Evolutionary conservation across 1,140 invertebrate genomes (phyloP).

Genomic region (Caenorhabditis brenneri): DNA sequence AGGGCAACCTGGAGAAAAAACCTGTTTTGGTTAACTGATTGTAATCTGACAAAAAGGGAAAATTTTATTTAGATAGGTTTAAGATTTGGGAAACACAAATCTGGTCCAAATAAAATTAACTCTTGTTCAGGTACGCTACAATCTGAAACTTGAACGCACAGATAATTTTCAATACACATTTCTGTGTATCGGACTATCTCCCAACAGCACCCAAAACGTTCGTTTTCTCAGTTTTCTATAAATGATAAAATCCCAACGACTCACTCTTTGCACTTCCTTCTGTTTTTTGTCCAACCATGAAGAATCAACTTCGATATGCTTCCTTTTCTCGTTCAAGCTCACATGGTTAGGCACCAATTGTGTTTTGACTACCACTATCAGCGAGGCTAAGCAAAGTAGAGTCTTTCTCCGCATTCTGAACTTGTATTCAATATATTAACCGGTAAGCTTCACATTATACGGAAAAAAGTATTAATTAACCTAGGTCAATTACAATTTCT

Average conservation of each 20-base stretch:
- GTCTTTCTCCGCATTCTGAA: neutral
- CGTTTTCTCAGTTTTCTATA: too few species aligned
- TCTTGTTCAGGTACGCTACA: too few species aligned
- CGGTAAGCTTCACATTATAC: too few species aligned
- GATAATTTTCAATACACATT: too few species aligned
- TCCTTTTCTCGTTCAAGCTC: conserved; percentile 64
- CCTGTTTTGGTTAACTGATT: conserved; percentile 18
- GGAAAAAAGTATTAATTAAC: too few species aligned
- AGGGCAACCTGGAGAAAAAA: conserved; percentile 61
- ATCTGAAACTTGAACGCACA: too few species aligned
- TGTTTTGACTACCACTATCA: neutral
- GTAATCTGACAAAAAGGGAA: neutral
- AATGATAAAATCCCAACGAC: neutral
- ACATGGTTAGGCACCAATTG: conserved; percentile 64
- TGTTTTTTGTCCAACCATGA: conserved; percentile 66
- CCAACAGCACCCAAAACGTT: too few species aligned
- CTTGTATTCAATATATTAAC: too few species aligned
- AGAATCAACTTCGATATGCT: conserved; percentile 69
- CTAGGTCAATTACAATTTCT: too few species aligned
- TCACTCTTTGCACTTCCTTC: conserved; percentile 61
- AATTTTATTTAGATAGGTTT: neutral
- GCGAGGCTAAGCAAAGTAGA: neutral
- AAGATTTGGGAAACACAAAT: neutral
- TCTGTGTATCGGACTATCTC: too few species aligned
- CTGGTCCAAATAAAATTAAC: too few species aligned